These are phyloP conservation scores for Drosophila ananassae DNA, from an alignment of 1,140 invertebrate genomes.

Conservation along the genomic window DNA sequence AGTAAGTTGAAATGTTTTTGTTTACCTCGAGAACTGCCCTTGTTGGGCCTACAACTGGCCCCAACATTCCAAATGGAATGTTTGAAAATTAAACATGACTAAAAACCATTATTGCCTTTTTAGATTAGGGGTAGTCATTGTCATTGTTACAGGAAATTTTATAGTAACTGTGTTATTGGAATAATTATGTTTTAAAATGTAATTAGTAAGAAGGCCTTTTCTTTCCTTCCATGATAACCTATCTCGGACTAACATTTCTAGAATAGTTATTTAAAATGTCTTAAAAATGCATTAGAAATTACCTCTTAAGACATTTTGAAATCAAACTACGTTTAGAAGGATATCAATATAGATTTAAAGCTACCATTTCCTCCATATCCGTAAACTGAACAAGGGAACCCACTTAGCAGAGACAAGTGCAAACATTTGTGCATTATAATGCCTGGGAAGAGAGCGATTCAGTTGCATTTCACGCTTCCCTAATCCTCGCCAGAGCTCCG, in stretches of 20 bases:
- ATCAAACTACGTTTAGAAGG: too few species aligned
- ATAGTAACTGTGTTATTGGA: too few species aligned
- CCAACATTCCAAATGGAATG: slow-evolving; percentile 29
- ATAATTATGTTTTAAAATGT: too few species aligned
- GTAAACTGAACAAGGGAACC: slow-evolving; percentile 40
- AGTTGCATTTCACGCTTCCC: slow-evolving; percentile 52
- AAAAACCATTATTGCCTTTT: too few species aligned
- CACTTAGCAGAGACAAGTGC: slow-evolving; percentile 58
- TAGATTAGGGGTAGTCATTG: too few species aligned
- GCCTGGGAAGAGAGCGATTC: slow-evolving; percentile 21
- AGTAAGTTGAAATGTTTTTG: slow-evolving; percentile 72
- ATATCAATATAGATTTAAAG: slow-evolving; percentile 1
- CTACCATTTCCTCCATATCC: slow-evolving; percentile 7
- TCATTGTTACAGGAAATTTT: too few species aligned
- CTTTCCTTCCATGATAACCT: too few species aligned
- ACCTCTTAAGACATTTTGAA: neutral
- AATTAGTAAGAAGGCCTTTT: too few species aligned
- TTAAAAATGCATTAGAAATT: neutral
- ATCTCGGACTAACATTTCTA: too few species aligned
- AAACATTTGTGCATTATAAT: slow-evolving; percentile 62
- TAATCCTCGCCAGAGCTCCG: slow-evolving; percentile 45
- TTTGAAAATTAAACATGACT: slow-evolving; percentile 54
- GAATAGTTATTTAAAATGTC: too few species aligned
- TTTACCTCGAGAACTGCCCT: slow-evolving; percentile 49
- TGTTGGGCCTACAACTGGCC: slow-evolving; percentile 6